Conservation (phyloP, 2,797 vertebrate species). For the Chelon auratus region DNA sequence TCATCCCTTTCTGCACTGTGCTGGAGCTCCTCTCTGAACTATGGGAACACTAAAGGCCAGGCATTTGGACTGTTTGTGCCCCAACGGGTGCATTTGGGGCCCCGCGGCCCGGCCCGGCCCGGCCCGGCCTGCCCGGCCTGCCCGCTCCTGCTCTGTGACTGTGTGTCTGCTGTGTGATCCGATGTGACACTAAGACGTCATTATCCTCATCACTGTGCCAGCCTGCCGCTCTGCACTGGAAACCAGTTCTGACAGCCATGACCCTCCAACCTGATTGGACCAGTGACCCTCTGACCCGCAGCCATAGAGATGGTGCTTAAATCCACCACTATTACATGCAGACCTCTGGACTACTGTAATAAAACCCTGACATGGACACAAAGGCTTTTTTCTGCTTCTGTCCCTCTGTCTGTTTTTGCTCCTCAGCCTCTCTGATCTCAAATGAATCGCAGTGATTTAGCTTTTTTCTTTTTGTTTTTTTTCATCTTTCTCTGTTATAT, state of each 20-base stretch:
- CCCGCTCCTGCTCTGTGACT: conserved; percentile 62
- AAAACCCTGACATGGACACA: conserved; percentile 52
- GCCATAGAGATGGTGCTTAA: conserved; percentile 80
- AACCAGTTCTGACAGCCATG: conserved; percentile 81
- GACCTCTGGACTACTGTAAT: conserved; percentile 77
- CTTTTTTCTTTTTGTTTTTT: conserved; percentile 24
- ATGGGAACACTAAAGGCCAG: conserved; percentile 75
- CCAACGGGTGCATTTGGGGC: conserved; percentile 50
- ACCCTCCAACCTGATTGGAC: conserved; percentile 73
- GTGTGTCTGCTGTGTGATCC: conserved; percentile 73
- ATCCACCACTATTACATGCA: conserved; percentile 75
- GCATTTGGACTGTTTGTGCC: conserved; percentile 66
- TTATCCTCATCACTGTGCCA: conserved; percentile 80
- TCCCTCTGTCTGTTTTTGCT: conserved; percentile 46
- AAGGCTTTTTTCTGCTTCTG: conserved; percentile 58
- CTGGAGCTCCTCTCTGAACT: conserved; percentile 67
- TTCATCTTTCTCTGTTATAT: conserved; percentile 62
- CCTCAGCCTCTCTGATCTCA: conserved; percentile 36
- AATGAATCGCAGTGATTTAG: conserved; percentile 48
- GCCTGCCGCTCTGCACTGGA: conserved; percentile 74
- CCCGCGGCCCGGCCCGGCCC: conserved; percentile 41
- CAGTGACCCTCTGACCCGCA: conserved; percentile 65
- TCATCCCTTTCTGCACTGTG: conserved; percentile 67
- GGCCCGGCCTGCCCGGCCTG: conserved; percentile 32
- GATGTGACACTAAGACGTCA: conserved; percentile 78